Evolutionary conservation across 2,888 invertebrate genomes (phyloP).

Genomic region (Apantesis nais): DNA sequence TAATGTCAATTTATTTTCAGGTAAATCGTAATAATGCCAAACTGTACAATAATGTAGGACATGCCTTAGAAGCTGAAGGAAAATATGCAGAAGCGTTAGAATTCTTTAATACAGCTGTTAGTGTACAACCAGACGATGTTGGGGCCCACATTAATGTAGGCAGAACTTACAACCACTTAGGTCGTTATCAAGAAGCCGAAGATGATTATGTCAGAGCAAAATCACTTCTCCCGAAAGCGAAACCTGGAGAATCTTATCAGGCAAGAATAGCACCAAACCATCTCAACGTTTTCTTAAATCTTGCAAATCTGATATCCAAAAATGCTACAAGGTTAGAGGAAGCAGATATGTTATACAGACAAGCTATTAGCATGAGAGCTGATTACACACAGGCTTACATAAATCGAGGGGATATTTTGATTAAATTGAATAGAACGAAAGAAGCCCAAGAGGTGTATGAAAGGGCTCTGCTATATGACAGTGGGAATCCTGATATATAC

Average conservation of each 20-base stretch:
- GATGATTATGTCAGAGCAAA: conserved; percentile 96
- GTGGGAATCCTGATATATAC: conserved; percentile 97
- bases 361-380: conserved; percentile 98
- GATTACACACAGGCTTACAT: conserved; percentile 99
- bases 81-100: conserved; percentile 91
- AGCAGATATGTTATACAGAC: conserved; percentile 96
- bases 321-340: conserved; percentile 96
- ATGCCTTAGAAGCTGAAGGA: conserved; percentile 93
- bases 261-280: conserved; percentile 98
- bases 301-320: conserved; percentile 97
- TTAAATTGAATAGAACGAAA: conserved; percentile 96
- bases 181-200: conserved; percentile 92
- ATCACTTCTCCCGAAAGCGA: conserved; percentile 94
- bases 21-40: conserved; percentile 97
- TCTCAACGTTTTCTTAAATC: conserved; percentile 97
- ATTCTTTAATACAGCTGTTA: conserved; percentile 96
- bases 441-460: conserved; percentile 98
- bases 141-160: conserved; percentile 99
- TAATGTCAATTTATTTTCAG: conserved; percentile 75
- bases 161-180: conserved; percentile 96
- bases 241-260: conserved; percentile 97
- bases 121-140: conserved; percentile 97
- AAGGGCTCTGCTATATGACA: conserved; percentile 95
- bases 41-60: conserved; percentile 98
- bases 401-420: conserved; percentile 97